Percentiles rank a stretch among this genome's conserved stretches.
phyloP scores from a whole-genome alignment of 2,797 vertebrate species.

The Buphagus erythrorhynchus region DNA sequence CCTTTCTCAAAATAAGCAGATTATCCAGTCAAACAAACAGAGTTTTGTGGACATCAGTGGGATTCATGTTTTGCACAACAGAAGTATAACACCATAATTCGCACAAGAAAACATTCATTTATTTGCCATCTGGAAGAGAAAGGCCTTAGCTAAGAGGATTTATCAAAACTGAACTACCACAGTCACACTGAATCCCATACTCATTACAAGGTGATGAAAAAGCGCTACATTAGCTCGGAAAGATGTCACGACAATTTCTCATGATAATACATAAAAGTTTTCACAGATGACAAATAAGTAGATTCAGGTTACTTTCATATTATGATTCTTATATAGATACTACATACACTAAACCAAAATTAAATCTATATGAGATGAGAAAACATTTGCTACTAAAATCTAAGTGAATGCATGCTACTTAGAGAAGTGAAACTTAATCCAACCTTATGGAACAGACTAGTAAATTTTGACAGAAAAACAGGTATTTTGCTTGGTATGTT shows the following conservation, averaged over 20 bases:
- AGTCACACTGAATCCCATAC: neutral
- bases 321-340: neutral
- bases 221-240: neutral
- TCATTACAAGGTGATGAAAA: neutral
- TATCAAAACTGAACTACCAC: neutral
- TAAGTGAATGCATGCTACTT: neutral
- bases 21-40: neutral
- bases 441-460: neutral
- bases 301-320: neutral
- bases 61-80: neutral
- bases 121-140: neutral
- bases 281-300: neutral
- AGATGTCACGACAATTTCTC: neutral
- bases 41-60: neutral
- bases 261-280: neutral
- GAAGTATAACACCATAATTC: neutral
- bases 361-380: neutral
- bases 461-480: neutral
- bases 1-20: neutral
- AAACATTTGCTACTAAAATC: neutral
- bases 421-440: neutral
- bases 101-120: neutral
- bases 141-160: neutral
- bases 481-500: neutral
- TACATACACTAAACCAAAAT: neutral